Evolutionary conservation across 2,113 vertebrate species (phyloP).

Genomic region (Poicephalus gulielmi): DNA sequence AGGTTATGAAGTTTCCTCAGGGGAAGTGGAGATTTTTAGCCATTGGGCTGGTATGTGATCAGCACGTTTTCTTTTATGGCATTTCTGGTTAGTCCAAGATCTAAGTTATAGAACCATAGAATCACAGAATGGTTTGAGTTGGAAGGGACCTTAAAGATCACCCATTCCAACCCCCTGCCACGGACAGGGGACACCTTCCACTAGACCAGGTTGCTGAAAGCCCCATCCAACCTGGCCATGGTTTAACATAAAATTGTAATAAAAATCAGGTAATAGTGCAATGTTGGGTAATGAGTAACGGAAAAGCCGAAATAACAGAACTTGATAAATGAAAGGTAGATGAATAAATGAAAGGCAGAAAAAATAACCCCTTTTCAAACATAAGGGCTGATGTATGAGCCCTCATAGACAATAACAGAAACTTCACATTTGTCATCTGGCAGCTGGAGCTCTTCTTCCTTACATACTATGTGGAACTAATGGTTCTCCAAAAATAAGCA

Average conservation of each 20-base stretch:
- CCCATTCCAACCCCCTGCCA: not conserved
- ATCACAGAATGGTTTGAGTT: not conserved
- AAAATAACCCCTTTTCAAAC: not conserved
- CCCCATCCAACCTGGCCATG: not conserved
- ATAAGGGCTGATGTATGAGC: not conserved
- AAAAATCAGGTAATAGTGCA: not conserved
- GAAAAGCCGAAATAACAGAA: not conserved
- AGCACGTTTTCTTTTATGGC: not conserved
- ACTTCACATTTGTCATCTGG: not conserved
- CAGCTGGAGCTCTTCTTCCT: not conserved
- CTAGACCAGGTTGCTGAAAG: not conserved
- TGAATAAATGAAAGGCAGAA: not conserved
- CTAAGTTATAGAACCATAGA: not conserved
- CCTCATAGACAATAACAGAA: not conserved
- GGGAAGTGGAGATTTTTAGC: not conserved
- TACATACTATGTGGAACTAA: not conserved
- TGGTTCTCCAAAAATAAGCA: not conserved
- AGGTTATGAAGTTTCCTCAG: not conserved
- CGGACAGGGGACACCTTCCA: not conserved
- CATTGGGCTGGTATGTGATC: accelerated
- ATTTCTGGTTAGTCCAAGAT: not conserved
- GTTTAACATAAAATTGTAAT: not conserved
- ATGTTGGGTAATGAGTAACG: not conserved
- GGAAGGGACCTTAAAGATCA: not conserved
- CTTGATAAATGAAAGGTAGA: not conserved